These are phyloP conservation scores for Oenanthe oenanthe DNA, from an alignment of 2,113 vertebrate genomes.

Conservation along the genomic window DNA sequence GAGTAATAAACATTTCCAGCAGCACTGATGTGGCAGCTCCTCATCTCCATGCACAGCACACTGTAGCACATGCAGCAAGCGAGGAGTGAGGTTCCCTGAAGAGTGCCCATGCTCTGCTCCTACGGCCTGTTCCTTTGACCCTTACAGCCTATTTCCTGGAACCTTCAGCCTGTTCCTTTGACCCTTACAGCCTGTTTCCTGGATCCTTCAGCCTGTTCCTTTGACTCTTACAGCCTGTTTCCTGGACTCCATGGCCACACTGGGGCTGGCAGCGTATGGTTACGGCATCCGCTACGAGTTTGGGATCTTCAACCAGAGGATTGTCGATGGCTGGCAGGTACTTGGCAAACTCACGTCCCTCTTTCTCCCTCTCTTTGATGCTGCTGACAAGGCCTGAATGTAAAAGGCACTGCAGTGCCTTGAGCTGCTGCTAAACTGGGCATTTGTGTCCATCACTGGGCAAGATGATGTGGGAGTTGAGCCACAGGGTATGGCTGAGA, in stretches of 20 bases:
- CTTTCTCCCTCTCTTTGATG: not conserved
- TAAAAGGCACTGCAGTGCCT: not conserved
- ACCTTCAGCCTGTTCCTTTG: conserved; percentile 83
- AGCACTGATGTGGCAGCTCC: not conserved
- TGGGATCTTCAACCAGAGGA: conserved; percentile 93
- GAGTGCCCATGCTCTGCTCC: not conserved
- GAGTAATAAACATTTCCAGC: not conserved
- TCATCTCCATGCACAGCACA: rapidly evolving
- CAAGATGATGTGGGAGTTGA: not conserved
- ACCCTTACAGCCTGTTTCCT: conserved; percentile 72
- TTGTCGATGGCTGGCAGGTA: conserved; percentile 88
- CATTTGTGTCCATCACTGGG: not conserved
- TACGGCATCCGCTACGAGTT: conserved; percentile 92
- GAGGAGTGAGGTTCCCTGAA: not conserved
- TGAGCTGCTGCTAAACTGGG: not conserved
- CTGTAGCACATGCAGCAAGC: rapidly evolving
- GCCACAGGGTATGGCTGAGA: not conserved
- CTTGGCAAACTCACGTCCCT: not conserved
- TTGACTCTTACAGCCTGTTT: conserved; percentile 84
- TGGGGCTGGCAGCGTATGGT: conserved; percentile 87
- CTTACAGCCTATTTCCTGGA: conserved; percentile 73
- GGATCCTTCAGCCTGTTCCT: not conserved
- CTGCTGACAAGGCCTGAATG: not conserved
- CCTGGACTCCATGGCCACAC: conserved; percentile 87
- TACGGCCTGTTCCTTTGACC: not conserved